Evolutionary conservation across 2,888 invertebrate genomes (phyloP).

Genomic region (Syrphus vitripennis): DNA sequence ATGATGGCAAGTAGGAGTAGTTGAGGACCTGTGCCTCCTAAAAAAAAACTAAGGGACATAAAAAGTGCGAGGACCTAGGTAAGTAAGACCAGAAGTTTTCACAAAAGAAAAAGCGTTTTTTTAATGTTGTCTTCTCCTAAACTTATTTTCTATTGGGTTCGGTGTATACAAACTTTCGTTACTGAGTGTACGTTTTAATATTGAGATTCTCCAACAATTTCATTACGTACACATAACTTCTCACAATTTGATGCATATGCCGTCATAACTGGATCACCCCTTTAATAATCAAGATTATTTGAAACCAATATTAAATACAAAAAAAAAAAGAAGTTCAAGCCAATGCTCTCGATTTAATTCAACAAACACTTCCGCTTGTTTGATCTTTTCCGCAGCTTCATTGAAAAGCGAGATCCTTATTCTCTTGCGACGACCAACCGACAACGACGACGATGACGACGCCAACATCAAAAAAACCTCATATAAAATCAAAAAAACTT

Average conservation of each 20-base stretch:
- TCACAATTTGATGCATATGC: background rate
- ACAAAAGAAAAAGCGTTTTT: too few relatives aligned
- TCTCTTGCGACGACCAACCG: background rate
- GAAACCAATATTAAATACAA: slow-evolving; percentile 29
- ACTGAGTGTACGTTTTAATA: too few relatives aligned
- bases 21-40: too few relatives aligned
- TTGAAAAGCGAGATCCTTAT: slow-evolving; percentile 50
- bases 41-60: too few relatives aligned
- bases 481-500: slow-evolving; percentile 60
- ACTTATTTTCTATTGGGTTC: too few relatives aligned
- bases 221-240: background rate
- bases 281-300: background rate
- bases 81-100: too few relatives aligned
- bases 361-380: slow-evolving; percentile 71
- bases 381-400: slow-evolving; percentile 59
- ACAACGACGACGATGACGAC: background rate
- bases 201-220: background rate
- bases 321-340: slow-evolving; percentile 8
- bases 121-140: too few relatives aligned
- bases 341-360: slow-evolving; percentile 71
- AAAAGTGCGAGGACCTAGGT: too few relatives aligned
- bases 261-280: background rate
- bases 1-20: too few relatives aligned
- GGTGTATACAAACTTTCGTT: too few relatives aligned
- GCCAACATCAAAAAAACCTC: slow-evolving; percentile 54